A percentile compares a stretch with the other conserved stretches of the same genome.
These are phyloP conservation scores for Atta texana DNA, from an alignment of 1,140 invertebrate genomes.

Conservation along the genomic window DNA sequence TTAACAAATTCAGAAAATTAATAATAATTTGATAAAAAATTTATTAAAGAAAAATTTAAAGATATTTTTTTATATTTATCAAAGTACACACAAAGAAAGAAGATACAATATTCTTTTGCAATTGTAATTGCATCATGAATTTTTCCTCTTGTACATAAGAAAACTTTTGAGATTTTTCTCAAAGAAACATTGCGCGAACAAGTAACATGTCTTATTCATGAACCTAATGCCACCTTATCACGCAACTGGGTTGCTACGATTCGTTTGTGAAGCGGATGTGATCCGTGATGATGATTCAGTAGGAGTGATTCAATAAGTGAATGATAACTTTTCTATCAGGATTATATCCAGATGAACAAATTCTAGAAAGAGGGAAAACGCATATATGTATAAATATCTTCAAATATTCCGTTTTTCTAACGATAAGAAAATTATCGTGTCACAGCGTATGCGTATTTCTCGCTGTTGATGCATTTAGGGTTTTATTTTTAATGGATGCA, in stretches of 20 bases:
- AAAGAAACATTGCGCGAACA: not conserved
- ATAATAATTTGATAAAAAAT: not conserved
- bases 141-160: not conserved
- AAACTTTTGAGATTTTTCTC: slow-evolving; percentile 9
- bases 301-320: not conserved
- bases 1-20: not conserved
- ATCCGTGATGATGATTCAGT: not conserved
- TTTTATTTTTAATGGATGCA: too few relatives aligned
- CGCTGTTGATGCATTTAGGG: too few relatives aligned
- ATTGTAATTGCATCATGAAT: slow-evolving; percentile 15
- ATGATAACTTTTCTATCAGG: slow-evolving; percentile 6
- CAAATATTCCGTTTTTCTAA: too few relatives aligned
- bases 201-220: slow-evolving; percentile 36
- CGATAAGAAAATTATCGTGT: slow-evolving; percentile 6
- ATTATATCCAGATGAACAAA: not conserved
- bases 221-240: slow-evolving; percentile 12
- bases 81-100: not conserved
- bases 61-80: not conserved
- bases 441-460: not conserved
- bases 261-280: not conserved
- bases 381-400: not conserved
- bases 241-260: slow-evolving; percentile 8
- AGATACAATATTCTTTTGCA: slow-evolving; percentile 10
- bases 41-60: not conserved
- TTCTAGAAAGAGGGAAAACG: not conserved